A percentile compares a stretch with the other conserved stretches of the same genome.
Evolutionary conservation across 2,797 vertebrate species (phyloP).

Genomic region (Leucoraja ocellata): DNA sequence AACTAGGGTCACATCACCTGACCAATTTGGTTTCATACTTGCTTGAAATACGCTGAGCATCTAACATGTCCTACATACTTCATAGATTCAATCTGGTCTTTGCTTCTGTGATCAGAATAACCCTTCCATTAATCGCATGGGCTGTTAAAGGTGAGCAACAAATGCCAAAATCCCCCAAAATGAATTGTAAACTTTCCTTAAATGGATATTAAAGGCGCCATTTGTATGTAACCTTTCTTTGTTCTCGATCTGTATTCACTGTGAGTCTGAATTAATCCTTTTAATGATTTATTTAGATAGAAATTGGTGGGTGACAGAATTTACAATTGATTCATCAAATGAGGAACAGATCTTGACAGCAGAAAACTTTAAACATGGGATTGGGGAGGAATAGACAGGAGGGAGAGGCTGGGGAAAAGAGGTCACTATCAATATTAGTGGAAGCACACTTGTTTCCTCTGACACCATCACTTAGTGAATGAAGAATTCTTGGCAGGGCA

Average conservation of each 20-base stretch:
- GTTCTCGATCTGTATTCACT: background rate
- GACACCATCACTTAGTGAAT: background rate
- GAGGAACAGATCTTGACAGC: background rate
- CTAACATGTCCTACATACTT: background rate
- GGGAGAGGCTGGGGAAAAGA: too few species aligned
- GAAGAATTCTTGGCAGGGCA: background rate
- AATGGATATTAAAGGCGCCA: too few species aligned
- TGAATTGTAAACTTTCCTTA: too few species aligned
- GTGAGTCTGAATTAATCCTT: background rate
- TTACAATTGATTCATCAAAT: conserved; percentile 1
- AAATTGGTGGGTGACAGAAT: background rate
- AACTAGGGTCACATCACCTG: background rate
- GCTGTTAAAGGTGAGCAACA: too few species aligned
- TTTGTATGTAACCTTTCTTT: too few species aligned
- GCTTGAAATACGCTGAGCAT: background rate
- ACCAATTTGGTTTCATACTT: background rate
- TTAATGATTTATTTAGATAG: background rate
- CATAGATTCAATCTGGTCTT: background rate
- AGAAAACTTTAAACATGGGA: conserved; percentile 13
- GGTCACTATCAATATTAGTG: too few species aligned
- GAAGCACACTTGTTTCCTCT: background rate
- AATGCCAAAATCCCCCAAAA: too few species aligned
- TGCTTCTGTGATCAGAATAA: background rate
- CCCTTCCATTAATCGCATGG: background rate
- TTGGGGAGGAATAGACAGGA: background rate